Evolutionary conservation across 2,888 invertebrate genomes (phyloP).

Genomic region (Sinodicranocentrus sp.): DNA sequence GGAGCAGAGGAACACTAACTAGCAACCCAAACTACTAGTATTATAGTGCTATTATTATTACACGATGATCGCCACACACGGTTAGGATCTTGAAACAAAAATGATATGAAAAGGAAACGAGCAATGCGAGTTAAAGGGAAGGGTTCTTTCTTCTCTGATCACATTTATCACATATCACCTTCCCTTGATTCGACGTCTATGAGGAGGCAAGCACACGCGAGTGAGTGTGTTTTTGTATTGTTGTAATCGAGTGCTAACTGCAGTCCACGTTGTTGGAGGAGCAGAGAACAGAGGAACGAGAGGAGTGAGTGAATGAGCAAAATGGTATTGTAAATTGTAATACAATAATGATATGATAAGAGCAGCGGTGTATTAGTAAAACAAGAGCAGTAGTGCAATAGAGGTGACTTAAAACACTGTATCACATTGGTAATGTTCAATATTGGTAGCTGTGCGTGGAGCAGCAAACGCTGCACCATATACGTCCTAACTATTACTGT

Average conservation of each 20-base stretch:
- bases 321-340: conserved; percentile 18
- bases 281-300: conserved; percentile 9
- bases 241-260: background rate
- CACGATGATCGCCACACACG: conserved; percentile 45
- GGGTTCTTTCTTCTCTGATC: conserved; percentile 48
- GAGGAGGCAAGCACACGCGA: background rate
- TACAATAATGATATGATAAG: background rate
- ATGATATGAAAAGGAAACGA: conserved; percentile 51
- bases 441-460: background rate
- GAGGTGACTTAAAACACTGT: conserved; percentile 44
- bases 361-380: too few species aligned
- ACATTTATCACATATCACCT: conserved; percentile 53
- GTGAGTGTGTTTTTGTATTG: background rate
- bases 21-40: background rate
- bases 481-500: too few species aligned
- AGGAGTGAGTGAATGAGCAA: conserved; percentile 12
- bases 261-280: background rate
- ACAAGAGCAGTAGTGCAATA: background rate
- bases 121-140: conserved; percentile 41
- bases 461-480: background rate
- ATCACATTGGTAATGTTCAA: conserved; percentile 1
- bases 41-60: background rate
- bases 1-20: conserved; percentile 17
- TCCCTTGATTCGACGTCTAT: conserved; percentile 43
- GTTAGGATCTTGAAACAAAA: conserved; percentile 56